These are phyloP conservation scores for Hemibagrus wyckioides DNA, from an alignment of 2,113 vertebrate species.

Conservation along the genomic window DNA sequence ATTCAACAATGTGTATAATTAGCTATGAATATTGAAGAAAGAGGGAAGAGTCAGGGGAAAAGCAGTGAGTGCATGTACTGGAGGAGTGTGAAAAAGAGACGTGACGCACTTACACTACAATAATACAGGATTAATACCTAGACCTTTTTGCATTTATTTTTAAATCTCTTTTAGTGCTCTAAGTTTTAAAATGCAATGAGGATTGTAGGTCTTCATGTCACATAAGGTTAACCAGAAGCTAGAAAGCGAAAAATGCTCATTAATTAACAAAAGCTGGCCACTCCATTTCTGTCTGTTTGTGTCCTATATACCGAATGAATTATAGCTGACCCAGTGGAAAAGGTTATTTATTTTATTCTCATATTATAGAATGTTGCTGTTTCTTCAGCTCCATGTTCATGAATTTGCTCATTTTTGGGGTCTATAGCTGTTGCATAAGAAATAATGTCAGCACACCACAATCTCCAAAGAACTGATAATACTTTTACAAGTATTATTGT, in stretches of 20 bases:
- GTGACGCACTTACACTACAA: slow-evolving; percentile 1
- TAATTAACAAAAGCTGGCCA: background rate
- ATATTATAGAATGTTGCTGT: background rate
- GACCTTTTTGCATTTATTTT: background rate
- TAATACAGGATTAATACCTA: background rate
- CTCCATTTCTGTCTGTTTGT: background rate
- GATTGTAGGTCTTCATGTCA: background rate
- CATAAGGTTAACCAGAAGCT: background rate
- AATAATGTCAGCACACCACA: background rate
- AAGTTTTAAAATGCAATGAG: background rate
- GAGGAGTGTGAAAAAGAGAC: slow-evolving; percentile 31
- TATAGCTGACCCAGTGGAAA: background rate
- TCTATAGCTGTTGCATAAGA: background rate
- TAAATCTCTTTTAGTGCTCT: background rate
- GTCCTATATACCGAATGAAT: background rate
- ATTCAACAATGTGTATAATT: slow-evolving; percentile 46
- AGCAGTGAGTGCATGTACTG: slow-evolving; percentile 41
- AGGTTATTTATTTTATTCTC: background rate
- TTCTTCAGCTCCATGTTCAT: background rate
- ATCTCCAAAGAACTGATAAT: background rate
- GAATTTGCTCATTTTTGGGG: background rate
- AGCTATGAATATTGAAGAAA: slow-evolving; percentile 44
- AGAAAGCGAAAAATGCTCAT: background rate
- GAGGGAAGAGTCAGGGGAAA: background rate
- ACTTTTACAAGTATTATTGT: background rate